Evolutionary conservation across 2,888 invertebrate genomes (phyloP).

Genomic region (Malachius bipustulatus): DNA sequence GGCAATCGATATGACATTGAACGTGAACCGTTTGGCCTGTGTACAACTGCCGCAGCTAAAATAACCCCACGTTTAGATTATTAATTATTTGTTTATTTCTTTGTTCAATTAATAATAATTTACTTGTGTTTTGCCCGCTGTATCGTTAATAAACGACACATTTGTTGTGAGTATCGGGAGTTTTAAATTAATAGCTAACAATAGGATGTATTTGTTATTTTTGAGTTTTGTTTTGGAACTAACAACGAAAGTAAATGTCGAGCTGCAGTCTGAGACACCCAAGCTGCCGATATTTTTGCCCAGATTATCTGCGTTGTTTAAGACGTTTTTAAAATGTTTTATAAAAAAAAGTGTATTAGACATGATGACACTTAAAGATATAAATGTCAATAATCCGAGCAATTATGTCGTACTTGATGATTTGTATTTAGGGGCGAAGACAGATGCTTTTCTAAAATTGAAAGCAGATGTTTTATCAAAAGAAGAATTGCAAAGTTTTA

Average conservation of each 20-base stretch:
- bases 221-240: too few species aligned
- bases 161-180: too few species aligned
- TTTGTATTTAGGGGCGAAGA: constrained; percentile 16
- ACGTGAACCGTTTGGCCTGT: too few species aligned
- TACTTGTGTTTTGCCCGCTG: too few species aligned
- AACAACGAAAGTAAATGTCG: constrained; percentile 15
- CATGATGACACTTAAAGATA: constrained; percentile 11
- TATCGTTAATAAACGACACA: too few species aligned
- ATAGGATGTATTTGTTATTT: too few species aligned
- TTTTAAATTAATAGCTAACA: too few species aligned
- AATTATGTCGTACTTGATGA: constrained; percentile 12
- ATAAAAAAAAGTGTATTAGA: constrained; percentile 9
- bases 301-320: constrained; percentile 11
- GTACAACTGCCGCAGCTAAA: too few species aligned
- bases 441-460: constrained; percentile 9
- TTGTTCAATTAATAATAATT: too few species aligned
- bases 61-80: too few species aligned
- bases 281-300: constrained; percentile 11
- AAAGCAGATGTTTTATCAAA: constrained; percentile 7
- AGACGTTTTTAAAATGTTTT: constrained; percentile 12
- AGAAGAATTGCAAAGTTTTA: constrained; percentile 14
- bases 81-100: too few species aligned
- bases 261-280: constrained; percentile 12
- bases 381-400: constrained; percentile 11
- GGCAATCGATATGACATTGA: too few species aligned